phyloP scores from a whole-genome alignment of 2,113 vertebrate genomes.

The Hirundichthys speculiger region DNA sequence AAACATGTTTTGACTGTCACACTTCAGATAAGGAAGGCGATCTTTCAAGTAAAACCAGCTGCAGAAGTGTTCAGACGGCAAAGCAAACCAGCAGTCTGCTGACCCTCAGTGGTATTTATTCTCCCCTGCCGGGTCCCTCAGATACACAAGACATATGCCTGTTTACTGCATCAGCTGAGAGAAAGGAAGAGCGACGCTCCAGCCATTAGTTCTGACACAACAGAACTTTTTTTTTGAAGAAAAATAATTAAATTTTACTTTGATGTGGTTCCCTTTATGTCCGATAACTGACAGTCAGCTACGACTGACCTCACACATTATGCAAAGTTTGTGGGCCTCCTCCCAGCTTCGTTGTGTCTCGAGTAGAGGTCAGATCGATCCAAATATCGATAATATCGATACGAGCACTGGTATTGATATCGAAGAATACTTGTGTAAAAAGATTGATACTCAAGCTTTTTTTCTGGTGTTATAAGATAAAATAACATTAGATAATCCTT shows the following conservation, averaged over 20 bases:
- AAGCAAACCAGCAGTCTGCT: slow-evolving; percentile 1
- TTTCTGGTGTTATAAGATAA: no score
- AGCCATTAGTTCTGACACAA: slow-evolving; percentile 24
- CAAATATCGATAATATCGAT: no score
- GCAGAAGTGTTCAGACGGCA: slow-evolving; percentile 14
- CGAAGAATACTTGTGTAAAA: no score
- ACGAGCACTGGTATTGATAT: no score
- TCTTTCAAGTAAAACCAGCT: slow-evolving; percentile 21
- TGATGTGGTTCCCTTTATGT: no score
- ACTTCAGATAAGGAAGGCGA: neutral
- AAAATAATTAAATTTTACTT: no score
- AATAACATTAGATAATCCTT: no score
- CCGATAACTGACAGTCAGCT: no score
- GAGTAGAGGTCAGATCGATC: no score
- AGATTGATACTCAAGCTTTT: no score
- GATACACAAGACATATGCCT: slow-evolving; percentile 28
- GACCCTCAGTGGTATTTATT: slow-evolving; percentile 6
- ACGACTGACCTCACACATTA: neutral
- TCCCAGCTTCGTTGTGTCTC: no score
- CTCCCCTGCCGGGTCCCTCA: neutral
- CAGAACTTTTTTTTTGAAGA: no score
- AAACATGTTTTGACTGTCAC: slow-evolving; percentile 5
- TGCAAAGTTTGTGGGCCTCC: neutral
- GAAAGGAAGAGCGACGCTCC: slow-evolving; percentile 1
- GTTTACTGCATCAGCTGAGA: slow-evolving; percentile 1